phyloP scores from a whole-genome alignment of 2,797 vertebrate genomes.

The Amblyopsis hoosieri region DNA sequence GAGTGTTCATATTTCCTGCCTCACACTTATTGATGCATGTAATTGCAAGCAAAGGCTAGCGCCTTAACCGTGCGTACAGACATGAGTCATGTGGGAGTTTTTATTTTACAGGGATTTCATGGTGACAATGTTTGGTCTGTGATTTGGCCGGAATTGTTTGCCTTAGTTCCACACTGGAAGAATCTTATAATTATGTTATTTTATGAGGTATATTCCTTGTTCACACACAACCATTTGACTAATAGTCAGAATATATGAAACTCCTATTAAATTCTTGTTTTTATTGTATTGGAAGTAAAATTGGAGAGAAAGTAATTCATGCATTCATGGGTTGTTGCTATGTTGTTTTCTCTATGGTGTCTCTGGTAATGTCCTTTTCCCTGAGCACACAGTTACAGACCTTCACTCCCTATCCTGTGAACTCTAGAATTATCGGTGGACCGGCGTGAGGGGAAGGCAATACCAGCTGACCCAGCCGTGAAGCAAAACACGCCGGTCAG shows the following conservation, averaged over 20 bases:
- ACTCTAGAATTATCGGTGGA: conserved; percentile 84
- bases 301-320: not conserved
- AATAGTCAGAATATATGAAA: not conserved
- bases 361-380: not conserved
- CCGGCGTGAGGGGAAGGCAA: conserved; percentile 88
- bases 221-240: conserved; percentile 1
- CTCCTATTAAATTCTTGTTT: not conserved
- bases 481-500: conserved; percentile 94
- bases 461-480: conserved; percentile 83
- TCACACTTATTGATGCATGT: not conserved
- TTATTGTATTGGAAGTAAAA: too few species aligned
- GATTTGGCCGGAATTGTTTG: conserved; percentile 14
- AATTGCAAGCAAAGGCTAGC: not conserved
- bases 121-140: not conserved
- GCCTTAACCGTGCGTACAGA: not conserved
- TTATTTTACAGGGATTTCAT: too few species aligned
- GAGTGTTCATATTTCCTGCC: not conserved
- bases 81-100: not conserved
- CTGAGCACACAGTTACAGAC: not conserved
- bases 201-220: conserved; percentile 11
- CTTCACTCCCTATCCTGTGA: not conserved
- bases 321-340: not conserved
- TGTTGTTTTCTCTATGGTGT: not conserved
- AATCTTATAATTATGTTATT: conserved; percentile 2
- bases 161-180: not conserved